These are phyloP conservation scores for Nemurella pictetii DNA, from an alignment of 2,888 invertebrate species.

Conservation along the genomic window DNA sequence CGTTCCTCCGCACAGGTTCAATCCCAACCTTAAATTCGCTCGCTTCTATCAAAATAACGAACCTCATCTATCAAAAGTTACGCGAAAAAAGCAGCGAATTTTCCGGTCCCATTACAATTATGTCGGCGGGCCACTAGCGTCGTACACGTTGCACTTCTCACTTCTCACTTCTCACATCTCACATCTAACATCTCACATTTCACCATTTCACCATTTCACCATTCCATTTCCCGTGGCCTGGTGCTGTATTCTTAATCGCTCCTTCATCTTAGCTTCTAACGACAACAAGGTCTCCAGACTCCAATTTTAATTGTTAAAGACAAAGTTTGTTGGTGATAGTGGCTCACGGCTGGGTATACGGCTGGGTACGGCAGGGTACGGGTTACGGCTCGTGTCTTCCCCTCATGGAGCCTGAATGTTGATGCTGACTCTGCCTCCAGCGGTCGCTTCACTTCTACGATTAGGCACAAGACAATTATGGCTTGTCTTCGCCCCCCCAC, in stretches of 20 bases:
- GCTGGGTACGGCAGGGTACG: too few species aligned
- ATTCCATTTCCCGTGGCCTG: background rate
- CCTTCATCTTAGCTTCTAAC: background rate
- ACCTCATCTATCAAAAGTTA: background rate
- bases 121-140: background rate
- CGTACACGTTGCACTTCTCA: too few species aligned
- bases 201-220: too few species aligned
- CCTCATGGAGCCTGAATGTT: too few species aligned
- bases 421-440: too few species aligned
- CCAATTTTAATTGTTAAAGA: background rate
- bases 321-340: background rate
- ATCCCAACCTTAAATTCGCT: background rate
- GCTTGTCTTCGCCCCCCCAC: background rate
- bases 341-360: too few species aligned
- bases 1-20: too few species aligned
- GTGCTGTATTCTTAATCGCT: background rate
- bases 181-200: too few species aligned
- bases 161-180: too few species aligned
- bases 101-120: background rate
- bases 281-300: conserved; percentile 14
- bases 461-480: background rate
- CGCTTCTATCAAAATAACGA: background rate
- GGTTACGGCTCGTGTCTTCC: too few species aligned
- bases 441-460: too few species aligned
- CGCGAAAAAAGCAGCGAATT: background rate